These are phyloP conservation scores for Ceratoteleas bidentatus DNA, from an alignment of 1,140 invertebrate species.

Conservation along the genomic window DNA sequence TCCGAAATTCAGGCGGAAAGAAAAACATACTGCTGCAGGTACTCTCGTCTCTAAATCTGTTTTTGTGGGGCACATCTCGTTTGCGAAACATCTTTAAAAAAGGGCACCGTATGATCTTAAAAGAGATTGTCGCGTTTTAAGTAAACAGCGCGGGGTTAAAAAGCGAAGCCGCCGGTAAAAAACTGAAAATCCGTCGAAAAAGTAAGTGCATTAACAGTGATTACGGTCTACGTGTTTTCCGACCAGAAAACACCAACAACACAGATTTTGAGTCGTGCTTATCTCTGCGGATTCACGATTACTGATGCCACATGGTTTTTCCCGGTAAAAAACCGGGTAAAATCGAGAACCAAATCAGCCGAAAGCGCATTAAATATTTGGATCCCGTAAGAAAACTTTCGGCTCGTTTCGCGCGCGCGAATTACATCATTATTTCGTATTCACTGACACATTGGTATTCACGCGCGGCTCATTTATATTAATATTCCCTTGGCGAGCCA, in stretches of 20 bases:
- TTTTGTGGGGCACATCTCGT: neutral
- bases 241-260: neutral
- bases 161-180: no score
- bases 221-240: neutral
- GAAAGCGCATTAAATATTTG: neutral
- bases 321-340: neutral
- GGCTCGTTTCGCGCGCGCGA: slow-evolving; percentile 1
- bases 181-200: no score
- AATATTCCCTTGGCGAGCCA: slow-evolving; percentile 16
- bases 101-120: neutral
- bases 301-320: neutral
- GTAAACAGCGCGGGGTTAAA: no score
- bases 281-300: neutral
- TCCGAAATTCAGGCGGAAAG: no score
- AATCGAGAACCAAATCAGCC: no score
- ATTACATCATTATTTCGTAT: slow-evolving; percentile 21
- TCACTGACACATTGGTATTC: slow-evolving; percentile 26
- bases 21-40: neutral
- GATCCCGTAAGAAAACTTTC: slow-evolving; percentile 2
- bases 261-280: neutral
- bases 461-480: slow-evolving; percentile 21
- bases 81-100: neutral
- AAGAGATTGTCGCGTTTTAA: no score
- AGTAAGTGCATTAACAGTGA: slow-evolving; percentile 1
- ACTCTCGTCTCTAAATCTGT: slow-evolving; percentile 1